Percentiles rank a stretch among this genome's conserved stretches.
Conservation (phyloP, 2,888 invertebrate genomes). For the Thera britannica region DNA sequence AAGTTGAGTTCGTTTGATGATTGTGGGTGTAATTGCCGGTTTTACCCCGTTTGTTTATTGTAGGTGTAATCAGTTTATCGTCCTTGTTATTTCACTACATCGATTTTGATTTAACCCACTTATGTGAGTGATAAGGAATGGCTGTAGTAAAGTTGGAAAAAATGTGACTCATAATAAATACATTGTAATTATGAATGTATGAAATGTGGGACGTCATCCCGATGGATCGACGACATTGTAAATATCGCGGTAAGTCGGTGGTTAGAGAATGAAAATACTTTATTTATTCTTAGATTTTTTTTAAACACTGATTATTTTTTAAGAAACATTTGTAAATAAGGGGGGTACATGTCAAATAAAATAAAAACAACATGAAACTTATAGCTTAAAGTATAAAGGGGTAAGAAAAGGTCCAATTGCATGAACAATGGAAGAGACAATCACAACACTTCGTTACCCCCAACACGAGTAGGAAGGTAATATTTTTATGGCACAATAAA, state of each 20-base stretch:
- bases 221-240: too few species aligned
- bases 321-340: too few species aligned
- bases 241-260: too few species aligned
- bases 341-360: too few species aligned
- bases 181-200: too few species aligned
- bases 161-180: neutral
- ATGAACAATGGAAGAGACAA: slow-evolving; percentile 31
- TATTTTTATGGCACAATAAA: slow-evolving; percentile 41
- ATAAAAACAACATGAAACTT: neutral
- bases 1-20: slow-evolving; percentile 18
- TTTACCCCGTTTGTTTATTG: slow-evolving; percentile 42
- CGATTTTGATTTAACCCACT: slow-evolving; percentile 56
- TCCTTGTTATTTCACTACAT: slow-evolving; percentile 50
- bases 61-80: slow-evolving; percentile 46
- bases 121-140: slow-evolving; percentile 36
- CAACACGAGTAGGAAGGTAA: slow-evolving; percentile 32
- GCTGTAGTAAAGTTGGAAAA: slow-evolving; percentile 16
- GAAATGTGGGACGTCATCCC: too few species aligned
- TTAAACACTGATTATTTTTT: too few species aligned
- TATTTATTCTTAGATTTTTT: too few species aligned
- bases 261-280: too few species aligned
- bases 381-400: neutral
- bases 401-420: neutral
- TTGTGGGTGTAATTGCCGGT: slow-evolving; percentile 41
- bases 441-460: slow-evolving; percentile 32